Conservation (phyloP, 2,888 invertebrate species). For the Pandemis corylana region DNA sequence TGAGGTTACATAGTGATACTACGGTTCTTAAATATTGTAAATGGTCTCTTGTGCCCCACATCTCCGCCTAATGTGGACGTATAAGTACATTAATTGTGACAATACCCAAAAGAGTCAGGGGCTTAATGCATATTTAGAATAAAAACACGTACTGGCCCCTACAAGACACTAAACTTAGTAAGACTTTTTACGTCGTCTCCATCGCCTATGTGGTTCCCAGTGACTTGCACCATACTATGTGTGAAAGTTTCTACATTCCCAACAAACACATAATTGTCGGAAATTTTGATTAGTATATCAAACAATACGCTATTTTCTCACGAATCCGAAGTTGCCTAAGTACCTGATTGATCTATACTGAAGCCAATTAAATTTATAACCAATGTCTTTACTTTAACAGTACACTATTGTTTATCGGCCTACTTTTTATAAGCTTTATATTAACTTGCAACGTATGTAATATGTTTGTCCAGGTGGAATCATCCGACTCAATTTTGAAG, state of each 20-base stretch:
- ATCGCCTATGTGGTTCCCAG: slow-evolving; percentile 11
- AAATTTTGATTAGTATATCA: slow-evolving; percentile 38
- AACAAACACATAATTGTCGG: slow-evolving; percentile 31
- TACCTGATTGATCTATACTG: not conserved
- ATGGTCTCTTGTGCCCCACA: no score
- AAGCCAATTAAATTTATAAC: not conserved
- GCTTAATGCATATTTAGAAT: no score
- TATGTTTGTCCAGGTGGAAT: no score
- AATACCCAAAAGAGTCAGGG: no score
- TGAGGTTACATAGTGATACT: no score
- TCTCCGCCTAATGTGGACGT: no score
- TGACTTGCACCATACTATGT: slow-evolving; percentile 17
- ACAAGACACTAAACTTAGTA: not conserved
- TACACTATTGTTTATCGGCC: not conserved
- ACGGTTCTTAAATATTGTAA: no score
- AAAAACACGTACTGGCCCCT: not conserved
- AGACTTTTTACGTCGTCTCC: not conserved
- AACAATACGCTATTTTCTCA: slow-evolving; percentile 33
- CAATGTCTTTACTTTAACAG: not conserved
- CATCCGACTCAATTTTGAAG: no score
- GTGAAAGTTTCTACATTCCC: slow-evolving; percentile 20
- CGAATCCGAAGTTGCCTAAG: not conserved
- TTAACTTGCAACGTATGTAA: no score
- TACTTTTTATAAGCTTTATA: not conserved
- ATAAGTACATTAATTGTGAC: no score